Evolutionary conservation across 35 echinoderm and acorn worm genomes (phyloP).

Genomic region (Acanthaster planci): DNA sequence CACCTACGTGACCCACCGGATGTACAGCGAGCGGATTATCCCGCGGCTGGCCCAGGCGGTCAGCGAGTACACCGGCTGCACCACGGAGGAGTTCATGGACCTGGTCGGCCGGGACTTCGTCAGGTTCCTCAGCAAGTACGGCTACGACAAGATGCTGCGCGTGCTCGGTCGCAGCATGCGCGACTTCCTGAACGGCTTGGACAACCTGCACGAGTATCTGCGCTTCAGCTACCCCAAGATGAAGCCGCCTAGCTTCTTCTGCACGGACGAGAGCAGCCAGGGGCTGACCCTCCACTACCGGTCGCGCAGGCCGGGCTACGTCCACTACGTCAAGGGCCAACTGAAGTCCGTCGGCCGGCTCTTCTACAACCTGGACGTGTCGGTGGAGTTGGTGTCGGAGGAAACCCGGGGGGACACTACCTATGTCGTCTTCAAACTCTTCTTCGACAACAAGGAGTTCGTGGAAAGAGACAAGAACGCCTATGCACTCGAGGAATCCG

Average conservation of each 20-base stretch:
- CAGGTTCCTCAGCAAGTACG: slow-evolving; percentile 83
- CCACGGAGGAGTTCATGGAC: slow-evolving; percentile 64
- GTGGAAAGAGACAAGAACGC: slow-evolving; percentile 33
- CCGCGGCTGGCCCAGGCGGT: slow-evolving; percentile 67
- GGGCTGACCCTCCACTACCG: slow-evolving; percentile 87
- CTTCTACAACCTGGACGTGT: slow-evolving; percentile 79
- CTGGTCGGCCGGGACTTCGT: slow-evolving; percentile 68
- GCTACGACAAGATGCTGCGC: slow-evolving; percentile 85
- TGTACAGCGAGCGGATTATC: slow-evolving; percentile 93
- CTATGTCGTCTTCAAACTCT: slow-evolving; percentile 60
- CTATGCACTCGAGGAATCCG: slow-evolving; percentile 8
- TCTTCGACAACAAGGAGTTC: slow-evolving; percentile 86
- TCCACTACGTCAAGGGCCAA: slow-evolving; percentile 83
- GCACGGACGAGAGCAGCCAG: slow-evolving; percentile 60
- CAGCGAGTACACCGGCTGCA: slow-evolving; percentile 46
- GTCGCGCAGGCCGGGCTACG: slow-evolving; percentile 64
- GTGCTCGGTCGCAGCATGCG: slow-evolving; percentile 85
- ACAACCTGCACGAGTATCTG: slow-evolving; percentile 95
- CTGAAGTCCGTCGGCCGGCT: slow-evolving; percentile 64
- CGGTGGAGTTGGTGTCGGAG: slow-evolving; percentile 55
- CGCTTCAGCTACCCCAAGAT: slow-evolving; percentile 97
- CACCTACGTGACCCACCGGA: slow-evolving; percentile 82
- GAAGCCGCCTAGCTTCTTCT: slow-evolving; percentile 94
- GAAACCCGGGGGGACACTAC: slow-evolving; percentile 46
- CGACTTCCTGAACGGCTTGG: slow-evolving; percentile 90